These are phyloP conservation scores for Sarotherodon lohbergeri DNA, from an alignment of 2,113 vertebrate species.

Conservation along the genomic window DNA sequence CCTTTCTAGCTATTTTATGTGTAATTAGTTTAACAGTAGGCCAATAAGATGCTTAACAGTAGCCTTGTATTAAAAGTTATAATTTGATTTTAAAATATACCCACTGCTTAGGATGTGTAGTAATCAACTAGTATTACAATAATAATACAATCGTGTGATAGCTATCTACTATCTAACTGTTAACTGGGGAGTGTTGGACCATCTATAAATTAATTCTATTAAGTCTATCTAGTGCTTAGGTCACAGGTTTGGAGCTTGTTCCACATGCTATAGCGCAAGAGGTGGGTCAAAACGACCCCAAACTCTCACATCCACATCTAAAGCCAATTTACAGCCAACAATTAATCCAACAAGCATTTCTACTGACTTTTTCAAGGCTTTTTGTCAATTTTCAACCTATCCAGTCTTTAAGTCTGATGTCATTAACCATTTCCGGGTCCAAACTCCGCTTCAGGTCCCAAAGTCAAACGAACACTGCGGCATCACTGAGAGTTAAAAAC, in stretches of 20 bases:
- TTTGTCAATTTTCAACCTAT: not conserved
- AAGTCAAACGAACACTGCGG: accelerated
- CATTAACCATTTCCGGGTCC: too few species aligned
- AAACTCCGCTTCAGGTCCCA: accelerated
- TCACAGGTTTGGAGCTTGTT: not conserved
- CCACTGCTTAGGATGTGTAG: not conserved
- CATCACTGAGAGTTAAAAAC: not conserved
- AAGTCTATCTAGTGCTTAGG: not conserved
- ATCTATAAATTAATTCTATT: not conserved
- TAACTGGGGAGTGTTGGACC: accelerated
- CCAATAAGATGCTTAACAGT: accelerated
- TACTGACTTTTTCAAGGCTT: accelerated
- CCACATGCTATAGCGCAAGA: accelerated
- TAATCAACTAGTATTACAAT: not conserved
- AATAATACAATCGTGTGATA: not conserved
- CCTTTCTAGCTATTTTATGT: not conserved
- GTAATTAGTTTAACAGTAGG: not conserved
- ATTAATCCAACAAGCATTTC: not conserved
- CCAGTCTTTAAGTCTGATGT: too few species aligned
- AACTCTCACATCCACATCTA: not conserved
- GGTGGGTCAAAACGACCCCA: accelerated
- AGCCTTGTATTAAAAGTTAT: accelerated
- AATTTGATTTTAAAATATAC: not conserved
- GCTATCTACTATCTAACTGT: not conserved
- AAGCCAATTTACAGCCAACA: not conserved